A percentile compares a stretch with the other conserved stretches of the same genome.
Conservation (phyloP, 2,113 vertebrate species). For the Microtus ochrogaster region DNA sequence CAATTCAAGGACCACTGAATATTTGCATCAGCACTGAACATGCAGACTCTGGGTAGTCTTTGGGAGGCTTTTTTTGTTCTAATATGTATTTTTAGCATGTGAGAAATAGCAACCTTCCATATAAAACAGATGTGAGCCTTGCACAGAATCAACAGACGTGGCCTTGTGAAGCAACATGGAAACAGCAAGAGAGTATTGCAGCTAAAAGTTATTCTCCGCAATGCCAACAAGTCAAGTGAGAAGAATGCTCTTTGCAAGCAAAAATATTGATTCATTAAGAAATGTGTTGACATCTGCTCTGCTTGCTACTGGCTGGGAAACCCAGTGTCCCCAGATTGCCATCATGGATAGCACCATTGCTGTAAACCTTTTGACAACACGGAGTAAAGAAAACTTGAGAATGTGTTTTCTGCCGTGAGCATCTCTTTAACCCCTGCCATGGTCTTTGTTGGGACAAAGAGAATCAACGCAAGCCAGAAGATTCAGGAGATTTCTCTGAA, state of each 20-base stretch:
- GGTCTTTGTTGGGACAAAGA: not conserved
- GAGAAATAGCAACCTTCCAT: slow-evolving; percentile 66
- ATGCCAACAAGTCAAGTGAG: slow-evolving; percentile 60
- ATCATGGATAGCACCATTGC: too few species aligned
- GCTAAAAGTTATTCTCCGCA: slow-evolving; percentile 60
- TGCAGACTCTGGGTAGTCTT: slow-evolving; percentile 2
- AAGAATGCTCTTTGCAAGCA: slow-evolving; percentile 66
- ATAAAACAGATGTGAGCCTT: slow-evolving; percentile 69
- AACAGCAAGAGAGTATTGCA: slow-evolving; percentile 36
- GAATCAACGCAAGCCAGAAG: not conserved
- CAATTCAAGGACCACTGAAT: slow-evolving; percentile 1
- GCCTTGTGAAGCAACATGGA: slow-evolving; percentile 59
- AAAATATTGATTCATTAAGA: slow-evolving; percentile 76
- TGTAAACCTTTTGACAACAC: not conserved
- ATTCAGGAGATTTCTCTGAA: not conserved
- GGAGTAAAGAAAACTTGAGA: not conserved
- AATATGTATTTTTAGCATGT: slow-evolving; percentile 69
- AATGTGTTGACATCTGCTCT: too few species aligned
- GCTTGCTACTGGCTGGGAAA: not conserved
- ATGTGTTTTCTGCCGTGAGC: not conserved
- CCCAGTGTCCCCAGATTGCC: not conserved
- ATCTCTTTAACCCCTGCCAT: not conserved
- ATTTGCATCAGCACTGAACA: slow-evolving; percentile 12
- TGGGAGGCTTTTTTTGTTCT: not conserved
- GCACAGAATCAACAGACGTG: slow-evolving; percentile 69